A percentile compares a stretch with the other conserved stretches of the same genome.
These are phyloP conservation scores for Helobdella robusta DNA, from an alignment of 2,888 invertebrate genomes.

Conservation along the genomic window DNA sequence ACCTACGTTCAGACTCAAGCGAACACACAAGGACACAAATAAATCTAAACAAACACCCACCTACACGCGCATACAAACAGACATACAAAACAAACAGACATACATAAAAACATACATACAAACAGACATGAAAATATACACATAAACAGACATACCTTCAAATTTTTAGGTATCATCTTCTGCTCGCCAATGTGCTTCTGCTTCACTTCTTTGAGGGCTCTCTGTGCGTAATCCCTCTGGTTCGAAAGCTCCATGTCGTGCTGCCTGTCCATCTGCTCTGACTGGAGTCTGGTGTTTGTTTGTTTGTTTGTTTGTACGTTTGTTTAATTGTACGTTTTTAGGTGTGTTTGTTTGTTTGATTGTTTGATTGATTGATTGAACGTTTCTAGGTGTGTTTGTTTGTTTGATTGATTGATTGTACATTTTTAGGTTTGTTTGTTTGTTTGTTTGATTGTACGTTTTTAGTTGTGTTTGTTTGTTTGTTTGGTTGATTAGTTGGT, in stretches of 20 bases:
- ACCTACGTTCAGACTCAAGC: no score
- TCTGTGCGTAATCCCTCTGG: constrained; percentile 76
- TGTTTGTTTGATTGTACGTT: constrained; percentile 8
- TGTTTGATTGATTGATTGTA: constrained; percentile 8
- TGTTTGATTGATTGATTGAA: constrained; percentile 6
- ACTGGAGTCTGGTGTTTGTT: constrained; percentile 51
- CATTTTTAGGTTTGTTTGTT: constrained; percentile 10
- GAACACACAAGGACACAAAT: no score
- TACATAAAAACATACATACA: no score
- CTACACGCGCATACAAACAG: no score
- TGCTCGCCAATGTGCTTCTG: constrained; percentile 93
- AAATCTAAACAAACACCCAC: no score
- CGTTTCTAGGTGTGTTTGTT: constrained; percentile 11
- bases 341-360: constrained; percentile 12
- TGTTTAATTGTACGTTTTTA: constrained; percentile 6
- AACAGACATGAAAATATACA: no score
- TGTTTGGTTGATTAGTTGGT: no score
- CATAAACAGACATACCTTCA: constrained; percentile 74
- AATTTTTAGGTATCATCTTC: constrained; percentile 95
- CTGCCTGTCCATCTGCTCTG: constrained; percentile 70
- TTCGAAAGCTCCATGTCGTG: constrained; percentile 88
- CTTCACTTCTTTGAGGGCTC: constrained; percentile 81
- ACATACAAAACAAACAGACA: no score
- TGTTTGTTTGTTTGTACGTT: background rate
- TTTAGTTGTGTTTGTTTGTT: no score